These are phyloP conservation scores for Eupithecia abbreviata DNA, from an alignment of 2,888 invertebrate species.

Conservation along the genomic window DNA sequence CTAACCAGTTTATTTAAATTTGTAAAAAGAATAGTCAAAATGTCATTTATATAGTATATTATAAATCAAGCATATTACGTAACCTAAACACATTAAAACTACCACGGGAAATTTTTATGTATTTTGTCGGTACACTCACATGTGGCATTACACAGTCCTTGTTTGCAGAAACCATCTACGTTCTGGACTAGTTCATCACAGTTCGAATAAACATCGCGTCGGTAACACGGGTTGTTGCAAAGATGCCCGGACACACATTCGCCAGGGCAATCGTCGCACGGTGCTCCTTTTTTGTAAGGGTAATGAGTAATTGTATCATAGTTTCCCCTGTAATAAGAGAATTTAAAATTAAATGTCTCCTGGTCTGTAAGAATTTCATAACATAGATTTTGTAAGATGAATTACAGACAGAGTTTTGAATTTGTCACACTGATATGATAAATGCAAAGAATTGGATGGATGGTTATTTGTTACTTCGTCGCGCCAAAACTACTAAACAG, in stretches of 20 bases:
- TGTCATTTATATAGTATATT: not conserved
- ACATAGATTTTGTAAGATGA: not conserved
- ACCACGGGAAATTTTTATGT: constrained; percentile 66
- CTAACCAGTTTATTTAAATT: not conserved
- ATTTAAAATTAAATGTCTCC: not conserved
- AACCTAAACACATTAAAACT: not conserved
- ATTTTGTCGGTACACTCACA: constrained; percentile 86
- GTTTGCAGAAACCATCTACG: constrained; percentile 65
- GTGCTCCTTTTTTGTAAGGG: constrained; percentile 87
- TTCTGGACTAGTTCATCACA: constrained; percentile 85
- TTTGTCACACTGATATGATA: not conserved
- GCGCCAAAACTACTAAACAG: too few species aligned
- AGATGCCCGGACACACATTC: constrained; percentile 86
- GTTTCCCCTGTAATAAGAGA: constrained; percentile 85
- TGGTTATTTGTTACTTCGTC: too few species aligned
- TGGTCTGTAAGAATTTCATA: not conserved
- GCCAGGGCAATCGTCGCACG: constrained; percentile 86
- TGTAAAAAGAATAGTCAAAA: not conserved
- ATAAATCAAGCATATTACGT: not conserved
- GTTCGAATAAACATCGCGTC: constrained; percentile 88
- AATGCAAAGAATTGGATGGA: too few species aligned
- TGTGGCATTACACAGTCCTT: constrained; percentile 88
- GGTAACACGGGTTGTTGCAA: constrained; percentile 89
- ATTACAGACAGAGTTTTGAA: not conserved
- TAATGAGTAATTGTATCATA: constrained; percentile 83